These are phyloP conservation scores for Panzeria rudis DNA, from an alignment of 2,888 invertebrate genomes.

Conservation along the genomic window DNA sequence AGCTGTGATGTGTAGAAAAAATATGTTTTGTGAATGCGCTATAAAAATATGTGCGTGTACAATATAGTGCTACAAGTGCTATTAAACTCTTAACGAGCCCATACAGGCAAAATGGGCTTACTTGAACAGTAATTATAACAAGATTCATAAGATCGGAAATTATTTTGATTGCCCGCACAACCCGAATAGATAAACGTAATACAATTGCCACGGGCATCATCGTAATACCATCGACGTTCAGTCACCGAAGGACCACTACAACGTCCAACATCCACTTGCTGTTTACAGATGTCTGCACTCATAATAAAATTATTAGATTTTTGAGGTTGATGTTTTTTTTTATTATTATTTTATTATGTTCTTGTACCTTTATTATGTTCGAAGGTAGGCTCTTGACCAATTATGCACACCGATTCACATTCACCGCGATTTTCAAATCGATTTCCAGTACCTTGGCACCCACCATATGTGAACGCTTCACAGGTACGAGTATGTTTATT, in stretches of 20 bases:
- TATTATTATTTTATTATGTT: background rate
- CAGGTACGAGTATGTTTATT: conserved; percentile 87
- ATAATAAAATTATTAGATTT: conserved; percentile 69
- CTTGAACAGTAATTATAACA: conserved; percentile 87
- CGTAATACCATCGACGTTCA: conserved; percentile 89
- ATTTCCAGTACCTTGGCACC: conserved; percentile 94
- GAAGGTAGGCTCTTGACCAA: conserved; percentile 85
- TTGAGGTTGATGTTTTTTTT: background rate
- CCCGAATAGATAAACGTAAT: conserved; percentile 92
- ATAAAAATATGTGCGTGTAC: conserved; percentile 23
- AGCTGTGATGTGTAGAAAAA: conserved; percentile 22
- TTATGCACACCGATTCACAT: conserved; percentile 89
- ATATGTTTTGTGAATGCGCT: conserved; percentile 44
- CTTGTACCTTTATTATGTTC: conserved; percentile 59
- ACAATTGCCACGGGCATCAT: conserved; percentile 88
- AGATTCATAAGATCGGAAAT: conserved; percentile 89
- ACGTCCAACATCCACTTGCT: conserved; percentile 87
- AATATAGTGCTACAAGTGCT: conserved; percentile 69
- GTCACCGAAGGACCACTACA: conserved; percentile 83
- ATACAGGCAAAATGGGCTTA: conserved; percentile 78
- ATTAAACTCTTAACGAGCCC: conserved; percentile 65
- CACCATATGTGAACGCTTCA: conserved; percentile 89
- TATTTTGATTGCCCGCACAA: conserved; percentile 94
- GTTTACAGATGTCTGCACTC: conserved; percentile 87
- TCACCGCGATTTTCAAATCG: conserved; percentile 90